Evolutionary conservation across 1,140 invertebrate genomes (phyloP), one percentile per base, ranked within the genome.

Genomic region (Harlomillsia oculata): DNA sequence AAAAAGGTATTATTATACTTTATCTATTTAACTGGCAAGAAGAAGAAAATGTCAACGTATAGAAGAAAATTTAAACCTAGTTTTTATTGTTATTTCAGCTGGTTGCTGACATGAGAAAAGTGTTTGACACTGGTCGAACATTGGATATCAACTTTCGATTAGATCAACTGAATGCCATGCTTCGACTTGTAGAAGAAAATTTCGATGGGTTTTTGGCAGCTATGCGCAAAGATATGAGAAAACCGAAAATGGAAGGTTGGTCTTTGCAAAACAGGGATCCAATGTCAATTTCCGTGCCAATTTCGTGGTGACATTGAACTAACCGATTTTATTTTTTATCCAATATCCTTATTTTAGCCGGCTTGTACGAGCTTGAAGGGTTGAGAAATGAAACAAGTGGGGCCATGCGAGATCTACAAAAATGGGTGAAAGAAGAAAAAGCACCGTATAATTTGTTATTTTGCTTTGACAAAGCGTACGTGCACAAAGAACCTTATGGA

Each of bases 161-260:
- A 14, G 44, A 60, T 11, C 77, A 79, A 57, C 60, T 79, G 8
- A 59, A 69, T 52, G 67, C 63, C 6, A 49, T 79, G 13, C 53
- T 70, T 9, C 66, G 66, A 44, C 64, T 79, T 52, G 37, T 77
- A 5, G 69, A 74, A 9, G 76, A 79, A 43, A 71, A 77, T 56
- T 65, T 70, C 45, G 66, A 72, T 4, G 67, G 63, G 5, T 64
- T 79, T 28, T 56, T 67, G 11, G 62, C 67, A 39, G 75, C 74
- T 9, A 57, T 78, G 5, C 64, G 69, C 16, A 64, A 71, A 54
- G 77, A 79, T 66, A 60, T 79, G 18, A 64, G 69, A 41, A 79
- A 78, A 67, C 34, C 57, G n/a, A 65, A 45, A 36, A 59, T 62
- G 39, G 59, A 58, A 62, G 56, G 56, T 61, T 14, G n/a, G 16